These are phyloP conservation scores for Crotalus viridis DNA, from an alignment of 2,113 vertebrate genomes.

Conservation along the genomic window DNA sequence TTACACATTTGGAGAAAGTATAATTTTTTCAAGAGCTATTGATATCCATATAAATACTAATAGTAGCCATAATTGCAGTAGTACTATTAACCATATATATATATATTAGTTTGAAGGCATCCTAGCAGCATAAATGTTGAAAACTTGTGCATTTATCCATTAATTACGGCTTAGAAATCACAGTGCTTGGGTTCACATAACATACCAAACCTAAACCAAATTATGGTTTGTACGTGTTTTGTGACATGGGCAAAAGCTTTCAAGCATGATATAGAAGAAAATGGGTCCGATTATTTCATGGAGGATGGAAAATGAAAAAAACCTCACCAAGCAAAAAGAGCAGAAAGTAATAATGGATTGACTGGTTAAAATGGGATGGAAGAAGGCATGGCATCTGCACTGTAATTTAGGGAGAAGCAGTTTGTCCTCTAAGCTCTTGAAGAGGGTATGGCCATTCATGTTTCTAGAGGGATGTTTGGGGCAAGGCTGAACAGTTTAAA, in stretches of 20 bases:
- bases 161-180: background rate
- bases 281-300: background rate
- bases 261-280: background rate
- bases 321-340: background rate
- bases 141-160: background rate
- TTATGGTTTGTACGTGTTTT: background rate
- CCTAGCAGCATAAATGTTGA: background rate
- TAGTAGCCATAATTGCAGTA: background rate
- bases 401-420: background rate
- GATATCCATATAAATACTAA: background rate
- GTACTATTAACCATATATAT: background rate
- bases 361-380: background rate
- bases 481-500: background rate
- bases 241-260: background rate
- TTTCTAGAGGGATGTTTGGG: background rate
- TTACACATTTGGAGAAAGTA: background rate
- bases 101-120: background rate
- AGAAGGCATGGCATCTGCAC: background rate
- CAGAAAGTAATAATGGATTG: background rate
- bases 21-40: background rate
- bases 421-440: background rate
- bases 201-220: background rate
- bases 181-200: background rate
- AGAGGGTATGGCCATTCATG: background rate
- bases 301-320: background rate